phyloP scores from a whole-genome alignment of 2,797 vertebrate species.

The Micropoecilia bifurca region DNA sequence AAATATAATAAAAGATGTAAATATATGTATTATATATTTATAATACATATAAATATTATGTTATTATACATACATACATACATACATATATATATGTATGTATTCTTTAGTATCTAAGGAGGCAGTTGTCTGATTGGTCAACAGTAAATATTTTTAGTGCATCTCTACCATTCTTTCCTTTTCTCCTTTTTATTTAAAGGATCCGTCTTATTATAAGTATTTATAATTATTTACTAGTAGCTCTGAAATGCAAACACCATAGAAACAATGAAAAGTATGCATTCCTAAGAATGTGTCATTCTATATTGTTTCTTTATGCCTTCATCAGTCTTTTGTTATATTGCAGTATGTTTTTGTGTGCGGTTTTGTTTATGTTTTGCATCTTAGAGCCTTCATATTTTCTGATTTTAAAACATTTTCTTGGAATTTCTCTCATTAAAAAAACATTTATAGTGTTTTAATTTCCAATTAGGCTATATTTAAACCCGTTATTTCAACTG shows the following conservation, averaged over 20 bases:
- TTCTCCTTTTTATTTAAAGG: neutral
- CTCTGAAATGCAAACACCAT: neutral
- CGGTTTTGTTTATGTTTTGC: neutral
- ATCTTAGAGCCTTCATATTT: neutral
- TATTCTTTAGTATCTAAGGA: neutral
- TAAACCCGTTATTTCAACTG: slow-evolving; percentile 10
- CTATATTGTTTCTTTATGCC: neutral
- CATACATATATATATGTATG: too few species aligned
- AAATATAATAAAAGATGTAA: too few species aligned
- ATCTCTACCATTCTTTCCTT: neutral
- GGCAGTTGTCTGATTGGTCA: neutral
- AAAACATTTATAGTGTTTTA: neutral
- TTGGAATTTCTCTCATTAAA: neutral
- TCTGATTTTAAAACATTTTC: neutral
- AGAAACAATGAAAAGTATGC: neutral
- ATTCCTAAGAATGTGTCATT: neutral
- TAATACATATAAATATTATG: too few species aligned
- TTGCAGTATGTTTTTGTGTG: neutral
- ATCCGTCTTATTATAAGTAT: neutral
- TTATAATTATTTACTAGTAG: neutral
- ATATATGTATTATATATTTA: too few species aligned
- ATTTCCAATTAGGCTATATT: neutral
- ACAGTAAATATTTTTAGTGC: neutral
- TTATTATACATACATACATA: too few species aligned
- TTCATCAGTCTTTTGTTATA: neutral